These are phyloP conservation scores for Caenorhabditis parvicauda DNA, from an alignment of 2,888 invertebrate species.

Conservation along the genomic window DNA sequence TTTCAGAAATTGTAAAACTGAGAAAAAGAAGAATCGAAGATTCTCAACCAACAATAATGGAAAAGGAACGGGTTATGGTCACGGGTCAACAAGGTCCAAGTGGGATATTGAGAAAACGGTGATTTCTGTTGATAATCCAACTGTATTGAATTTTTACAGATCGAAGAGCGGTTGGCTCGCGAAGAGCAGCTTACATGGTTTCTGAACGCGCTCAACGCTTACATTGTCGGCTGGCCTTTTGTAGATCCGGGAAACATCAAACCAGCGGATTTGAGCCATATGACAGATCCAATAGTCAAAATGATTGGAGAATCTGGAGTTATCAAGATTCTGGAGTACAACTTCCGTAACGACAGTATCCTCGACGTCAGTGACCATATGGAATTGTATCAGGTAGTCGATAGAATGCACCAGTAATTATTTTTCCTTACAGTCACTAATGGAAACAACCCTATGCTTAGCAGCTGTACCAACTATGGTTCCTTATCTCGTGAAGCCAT, in stretches of 20 bases:
- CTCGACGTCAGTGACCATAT: constrained; percentile 61
- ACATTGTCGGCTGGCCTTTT: constrained; percentile 32
- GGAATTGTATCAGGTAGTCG: constrained; percentile 56
- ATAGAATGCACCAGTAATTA: not conserved
- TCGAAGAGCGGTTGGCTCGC: constrained; percentile 53
- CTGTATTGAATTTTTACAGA: constrained; percentile 15
- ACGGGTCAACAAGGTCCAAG: constrained; percentile 56
- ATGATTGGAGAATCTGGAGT: constrained; percentile 39
- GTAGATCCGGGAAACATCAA: constrained; percentile 14
- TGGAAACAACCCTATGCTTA: constrained; percentile 55
- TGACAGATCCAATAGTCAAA: constrained; percentile 23
- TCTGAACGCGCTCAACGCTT: constrained; percentile 52
- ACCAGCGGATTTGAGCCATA: constrained; percentile 19
- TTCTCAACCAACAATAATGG: not conserved
- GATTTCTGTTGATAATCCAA: constrained; percentile 2
- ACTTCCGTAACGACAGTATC: constrained; percentile 59
- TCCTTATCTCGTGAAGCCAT: constrained; percentile 51
- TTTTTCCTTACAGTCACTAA: constrained; percentile 36
- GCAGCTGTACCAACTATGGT: constrained; percentile 45
- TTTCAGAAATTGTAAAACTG: not conserved
- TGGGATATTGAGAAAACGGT: constrained; percentile 59
- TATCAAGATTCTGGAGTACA: constrained; percentile 53
- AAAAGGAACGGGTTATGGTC: not conserved
- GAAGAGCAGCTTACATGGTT: constrained; percentile 62
- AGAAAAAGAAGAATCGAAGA: too few relatives aligned